phyloP scores from a whole-genome alignment of 2,113 vertebrate genomes.

The Corapipo altera region DNA sequence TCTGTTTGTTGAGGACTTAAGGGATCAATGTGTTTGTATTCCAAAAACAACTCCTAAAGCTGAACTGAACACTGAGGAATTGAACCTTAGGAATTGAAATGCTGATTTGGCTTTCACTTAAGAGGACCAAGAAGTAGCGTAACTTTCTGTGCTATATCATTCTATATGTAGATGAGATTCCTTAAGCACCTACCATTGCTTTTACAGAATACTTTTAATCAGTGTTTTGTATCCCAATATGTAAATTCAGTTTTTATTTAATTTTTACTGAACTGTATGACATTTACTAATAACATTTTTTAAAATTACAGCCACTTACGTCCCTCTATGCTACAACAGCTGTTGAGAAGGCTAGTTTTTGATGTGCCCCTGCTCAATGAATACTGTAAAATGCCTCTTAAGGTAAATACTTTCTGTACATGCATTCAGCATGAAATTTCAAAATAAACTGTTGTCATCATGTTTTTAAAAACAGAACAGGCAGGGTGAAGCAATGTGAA shows the following conservation, averaged over 20 bases:
- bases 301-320: constrained; percentile 83
- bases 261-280: background rate
- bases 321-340: constrained; percentile 96
- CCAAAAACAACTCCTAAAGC: background rate
- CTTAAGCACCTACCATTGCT: background rate
- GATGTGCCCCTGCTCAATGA: constrained; percentile 95
- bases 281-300: background rate
- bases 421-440: background rate
- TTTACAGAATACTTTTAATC: background rate
- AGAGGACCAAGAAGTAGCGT: background rate
- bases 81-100: background rate
- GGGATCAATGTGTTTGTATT: background rate
- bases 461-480: background rate
- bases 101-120: background rate
- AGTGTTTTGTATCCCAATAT: background rate
- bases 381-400: constrained; percentile 98
- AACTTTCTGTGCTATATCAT: background rate
- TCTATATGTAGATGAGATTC: background rate
- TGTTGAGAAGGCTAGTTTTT: constrained; percentile 93
- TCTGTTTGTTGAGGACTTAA: background rate
- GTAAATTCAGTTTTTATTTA: background rate
- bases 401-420: constrained; percentile 76
- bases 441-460: background rate
- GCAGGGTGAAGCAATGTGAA: background rate
- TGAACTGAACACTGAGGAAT: background rate